Conservation (phyloP, 2,113 vertebrate genomes). For the Podarcis raffonei region DNA sequence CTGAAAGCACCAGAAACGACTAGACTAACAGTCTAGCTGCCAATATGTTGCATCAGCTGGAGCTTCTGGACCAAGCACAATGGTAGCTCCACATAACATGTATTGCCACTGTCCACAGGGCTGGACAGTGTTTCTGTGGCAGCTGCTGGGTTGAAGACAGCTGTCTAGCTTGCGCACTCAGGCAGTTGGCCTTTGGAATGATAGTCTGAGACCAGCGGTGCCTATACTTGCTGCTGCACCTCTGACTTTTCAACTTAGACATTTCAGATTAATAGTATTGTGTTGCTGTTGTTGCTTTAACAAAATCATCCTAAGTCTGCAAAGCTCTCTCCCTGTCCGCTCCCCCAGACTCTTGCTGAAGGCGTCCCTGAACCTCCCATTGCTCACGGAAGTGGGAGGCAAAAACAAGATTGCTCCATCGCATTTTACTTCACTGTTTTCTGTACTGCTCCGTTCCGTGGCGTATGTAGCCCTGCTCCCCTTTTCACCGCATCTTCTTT, state of each 20-base stretch:
- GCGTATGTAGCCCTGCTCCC: not conserved
- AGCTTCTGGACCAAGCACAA: too few species aligned
- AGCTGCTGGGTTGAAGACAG: not conserved
- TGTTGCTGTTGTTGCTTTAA: not conserved
- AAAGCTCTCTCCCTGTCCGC: not conserved
- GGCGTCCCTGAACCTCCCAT: not conserved
- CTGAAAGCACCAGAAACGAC: too few species aligned
- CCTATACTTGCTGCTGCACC: not conserved
- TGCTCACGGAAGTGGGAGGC: not conserved
- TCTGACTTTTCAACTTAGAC: not conserved
- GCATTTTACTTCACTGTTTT: not conserved
- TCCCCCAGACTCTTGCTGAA: not conserved
- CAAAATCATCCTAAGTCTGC: not conserved
- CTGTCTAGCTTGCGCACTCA: too few species aligned
- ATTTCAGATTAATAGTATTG: not conserved
- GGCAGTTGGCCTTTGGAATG: not conserved
- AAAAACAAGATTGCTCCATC: not conserved
- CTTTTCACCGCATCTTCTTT: not conserved
- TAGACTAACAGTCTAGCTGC: too few species aligned
- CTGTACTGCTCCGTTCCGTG: not conserved
- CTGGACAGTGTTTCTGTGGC: not conserved
- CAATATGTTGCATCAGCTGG: too few species aligned
- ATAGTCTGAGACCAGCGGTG: not conserved
- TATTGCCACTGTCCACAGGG: too few species aligned
- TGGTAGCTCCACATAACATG: too few species aligned